A percentile compares a stretch with the other conserved stretches of the same genome.
Conservation (phyloP, 2,888 invertebrate species). For the Horisme vitalbata region DNA sequence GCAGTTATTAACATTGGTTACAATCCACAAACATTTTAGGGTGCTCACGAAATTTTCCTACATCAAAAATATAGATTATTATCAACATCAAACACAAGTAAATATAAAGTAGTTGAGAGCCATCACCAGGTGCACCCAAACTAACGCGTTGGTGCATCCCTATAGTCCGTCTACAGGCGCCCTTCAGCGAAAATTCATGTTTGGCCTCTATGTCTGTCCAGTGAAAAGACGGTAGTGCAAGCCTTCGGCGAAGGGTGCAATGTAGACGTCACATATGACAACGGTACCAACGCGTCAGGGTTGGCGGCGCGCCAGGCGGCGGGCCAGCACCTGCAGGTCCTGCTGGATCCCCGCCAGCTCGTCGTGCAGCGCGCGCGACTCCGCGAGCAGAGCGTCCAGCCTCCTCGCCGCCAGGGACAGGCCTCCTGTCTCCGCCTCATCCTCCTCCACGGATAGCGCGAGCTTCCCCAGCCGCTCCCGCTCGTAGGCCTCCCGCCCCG, state of each 20-base stretch:
- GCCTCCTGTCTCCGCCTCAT: conserved; percentile 50
- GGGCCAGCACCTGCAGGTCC: conserved; percentile 80
- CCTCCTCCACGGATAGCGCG: conserved; percentile 73
- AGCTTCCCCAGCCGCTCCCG: conserved; percentile 68
- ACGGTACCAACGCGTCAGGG: conserved; percentile 76
- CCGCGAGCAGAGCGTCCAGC: conserved; percentile 70
- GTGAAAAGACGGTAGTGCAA: no score
- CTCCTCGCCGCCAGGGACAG: conserved; percentile 65
- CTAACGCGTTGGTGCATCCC: conserved; percentile 23
- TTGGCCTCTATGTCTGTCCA: no score
- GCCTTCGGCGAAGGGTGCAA: no score
- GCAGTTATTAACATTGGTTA: no score
- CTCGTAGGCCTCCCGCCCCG: conserved; percentile 61
- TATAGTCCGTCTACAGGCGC: conserved; percentile 43
- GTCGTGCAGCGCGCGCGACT: conserved; percentile 70
- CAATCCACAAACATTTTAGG: no score
- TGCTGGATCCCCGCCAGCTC: conserved; percentile 75
- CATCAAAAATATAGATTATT: neutral
- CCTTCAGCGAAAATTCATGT: no score
- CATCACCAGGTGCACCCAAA: conserved; percentile 19
- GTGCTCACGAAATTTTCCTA: conserved; percentile 3
- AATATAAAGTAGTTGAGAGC: neutral
- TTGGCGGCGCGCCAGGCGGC: conserved; percentile 66
- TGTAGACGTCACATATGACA: no score
- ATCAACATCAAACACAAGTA: neutral